Evolutionary conservation across 1,140 invertebrate species (phyloP).

Genomic region (Heliconius hermathena): DNA sequence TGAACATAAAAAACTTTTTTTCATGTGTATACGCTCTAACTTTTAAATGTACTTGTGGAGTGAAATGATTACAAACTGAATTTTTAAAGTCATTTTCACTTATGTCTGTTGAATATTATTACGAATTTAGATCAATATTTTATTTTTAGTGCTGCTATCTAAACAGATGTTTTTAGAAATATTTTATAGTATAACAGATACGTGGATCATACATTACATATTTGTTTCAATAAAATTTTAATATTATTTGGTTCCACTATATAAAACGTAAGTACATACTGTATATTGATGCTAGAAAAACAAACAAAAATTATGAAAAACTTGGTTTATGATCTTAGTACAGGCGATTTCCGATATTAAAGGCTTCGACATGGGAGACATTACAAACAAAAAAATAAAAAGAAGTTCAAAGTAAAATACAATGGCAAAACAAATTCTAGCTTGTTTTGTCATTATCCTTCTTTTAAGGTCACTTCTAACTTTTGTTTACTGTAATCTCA

Average conservation of each 20-base stretch:
- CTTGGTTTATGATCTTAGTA: background rate
- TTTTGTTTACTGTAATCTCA: conserved; percentile 8
- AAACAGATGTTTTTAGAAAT: background rate
- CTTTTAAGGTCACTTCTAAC: background rate
- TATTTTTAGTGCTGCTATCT: background rate
- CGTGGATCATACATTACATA: background rate
- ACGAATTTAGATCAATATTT: background rate
- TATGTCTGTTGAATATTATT: background rate
- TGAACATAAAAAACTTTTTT: background rate
- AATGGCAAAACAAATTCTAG: background rate
- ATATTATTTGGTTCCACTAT: background rate
- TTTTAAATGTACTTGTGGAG: conserved; percentile 4
- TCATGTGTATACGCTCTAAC: background rate
- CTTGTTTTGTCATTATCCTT: background rate
- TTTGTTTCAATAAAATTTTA: background rate
- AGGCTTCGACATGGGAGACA: background rate
- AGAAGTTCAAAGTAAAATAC: background rate
- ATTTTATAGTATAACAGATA: background rate
- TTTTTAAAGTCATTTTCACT: background rate
- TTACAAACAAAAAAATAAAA: background rate
- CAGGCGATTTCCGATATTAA: background rate
- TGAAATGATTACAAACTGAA: background rate
- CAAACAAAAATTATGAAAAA: background rate
- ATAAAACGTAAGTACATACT: background rate
- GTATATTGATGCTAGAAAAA: background rate